Percentiles rank a stretch among this genome's conserved stretches.
These are phyloP conservation scores for Sisyra nigra DNA, from an alignment of 2,888 invertebrate species.

Conservation along the genomic window DNA sequence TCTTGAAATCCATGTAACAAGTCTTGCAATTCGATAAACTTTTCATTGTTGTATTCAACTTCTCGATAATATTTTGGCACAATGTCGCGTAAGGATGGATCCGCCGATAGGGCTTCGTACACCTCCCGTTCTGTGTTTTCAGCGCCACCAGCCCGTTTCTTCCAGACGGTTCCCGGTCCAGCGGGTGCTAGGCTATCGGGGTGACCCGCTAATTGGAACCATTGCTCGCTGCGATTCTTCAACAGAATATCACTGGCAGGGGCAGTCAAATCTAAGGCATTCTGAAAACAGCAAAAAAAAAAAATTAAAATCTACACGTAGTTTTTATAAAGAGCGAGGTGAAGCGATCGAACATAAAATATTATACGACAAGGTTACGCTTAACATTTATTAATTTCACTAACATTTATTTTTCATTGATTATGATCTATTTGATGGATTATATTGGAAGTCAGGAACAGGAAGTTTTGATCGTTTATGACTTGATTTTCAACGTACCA, in stretches of 20 bases:
- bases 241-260: constrained; percentile 78
- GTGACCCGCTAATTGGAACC: constrained; percentile 91
- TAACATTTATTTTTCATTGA: too few relatives aligned
- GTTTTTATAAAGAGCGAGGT: too few relatives aligned
- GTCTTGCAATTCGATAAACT: constrained; percentile 92
- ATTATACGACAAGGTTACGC: too few relatives aligned
- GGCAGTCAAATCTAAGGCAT: constrained; percentile 78
- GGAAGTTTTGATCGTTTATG: too few relatives aligned
- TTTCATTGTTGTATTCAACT: constrained; percentile 59
- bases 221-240: constrained; percentile 47
- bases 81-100: constrained; percentile 51
- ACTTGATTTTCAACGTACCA: too few relatives aligned
- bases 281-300: constrained; percentile 46
- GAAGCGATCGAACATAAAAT: too few relatives aligned
- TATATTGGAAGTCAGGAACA: too few relatives aligned
- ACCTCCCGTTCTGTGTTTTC: constrained; percentile 60
- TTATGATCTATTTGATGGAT: too few relatives aligned
- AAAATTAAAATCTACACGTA: too few relatives aligned
- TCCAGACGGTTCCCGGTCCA: constrained; percentile 87
- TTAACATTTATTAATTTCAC: too few relatives aligned
- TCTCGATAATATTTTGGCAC: constrained; percentile 77
- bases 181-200: constrained; percentile 86
- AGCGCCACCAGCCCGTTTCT: constrained; percentile 54
- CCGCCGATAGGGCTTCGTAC: constrained; percentile 65
- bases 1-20: constrained; percentile 78